Evolutionary conservation across 2,888 invertebrate species (phyloP).

Genomic region (Drosophila kambysellisi): DNA sequence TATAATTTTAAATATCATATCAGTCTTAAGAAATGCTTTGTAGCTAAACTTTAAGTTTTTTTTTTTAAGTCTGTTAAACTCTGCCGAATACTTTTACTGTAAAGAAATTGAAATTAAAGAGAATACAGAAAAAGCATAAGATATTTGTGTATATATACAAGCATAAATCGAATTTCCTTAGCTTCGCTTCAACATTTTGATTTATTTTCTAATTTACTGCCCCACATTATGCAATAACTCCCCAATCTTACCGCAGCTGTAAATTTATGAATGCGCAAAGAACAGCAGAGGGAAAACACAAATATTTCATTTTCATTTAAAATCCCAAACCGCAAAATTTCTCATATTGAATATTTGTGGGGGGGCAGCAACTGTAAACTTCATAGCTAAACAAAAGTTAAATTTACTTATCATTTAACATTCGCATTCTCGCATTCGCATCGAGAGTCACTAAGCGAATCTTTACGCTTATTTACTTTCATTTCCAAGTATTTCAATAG

Average conservation of each 20-base stretch:
- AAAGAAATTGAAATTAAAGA: constrained; percentile 5
- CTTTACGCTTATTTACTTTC: constrained; percentile 79
- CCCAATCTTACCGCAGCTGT: constrained; percentile 22
- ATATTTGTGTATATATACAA: neutral
- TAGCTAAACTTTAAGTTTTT: constrained; percentile 20
- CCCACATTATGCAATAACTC: constrained; percentile 15
- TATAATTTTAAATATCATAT: neutral
- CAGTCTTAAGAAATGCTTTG: constrained; percentile 5
- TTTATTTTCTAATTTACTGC: constrained; percentile 20
- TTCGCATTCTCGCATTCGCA: constrained; percentile 35
- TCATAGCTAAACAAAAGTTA: constrained; percentile 57
- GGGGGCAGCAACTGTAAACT: constrained; percentile 17
- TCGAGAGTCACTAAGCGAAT: constrained; percentile 69
- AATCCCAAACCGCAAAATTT: constrained; percentile 31
- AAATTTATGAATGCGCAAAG: constrained; percentile 22
- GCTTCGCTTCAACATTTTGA: neutral
- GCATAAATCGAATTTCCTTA: neutral
- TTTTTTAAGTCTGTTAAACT: constrained; percentile 6
- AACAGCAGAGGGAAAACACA: constrained; percentile 6
- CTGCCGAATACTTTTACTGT: constrained; percentile 14
- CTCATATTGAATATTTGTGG: constrained; percentile 26
- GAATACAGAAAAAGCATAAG: constrained; percentile 14
- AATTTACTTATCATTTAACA: constrained; percentile 76
- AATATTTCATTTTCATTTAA: constrained; percentile 32
- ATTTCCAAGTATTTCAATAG: constrained; percentile 63